A percentile compares a stretch with the other conserved stretches of the same genome.
Evolutionary conservation across 2,888 invertebrate genomes (phyloP).

Genomic region (Drosophila neotestacea): DNA sequence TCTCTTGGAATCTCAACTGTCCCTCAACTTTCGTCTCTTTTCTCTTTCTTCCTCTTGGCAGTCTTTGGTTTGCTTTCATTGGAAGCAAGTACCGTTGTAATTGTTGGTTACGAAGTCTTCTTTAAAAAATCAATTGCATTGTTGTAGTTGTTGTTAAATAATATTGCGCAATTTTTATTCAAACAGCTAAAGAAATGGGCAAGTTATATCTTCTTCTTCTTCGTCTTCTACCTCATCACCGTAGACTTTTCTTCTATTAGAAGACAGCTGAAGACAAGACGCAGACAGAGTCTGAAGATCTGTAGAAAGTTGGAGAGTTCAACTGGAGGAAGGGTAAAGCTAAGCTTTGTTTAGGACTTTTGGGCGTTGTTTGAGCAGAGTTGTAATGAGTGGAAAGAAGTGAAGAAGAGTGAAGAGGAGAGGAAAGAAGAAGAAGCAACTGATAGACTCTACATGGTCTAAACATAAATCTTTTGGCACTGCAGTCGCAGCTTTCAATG

Average conservation of each 20-base stretch:
- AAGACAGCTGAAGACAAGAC: slow-evolving; percentile 40
- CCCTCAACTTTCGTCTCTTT: slow-evolving; percentile 4
- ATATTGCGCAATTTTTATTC: slow-evolving; percentile 80
- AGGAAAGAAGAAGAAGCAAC: not conserved
- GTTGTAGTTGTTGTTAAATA: slow-evolving; percentile 66
- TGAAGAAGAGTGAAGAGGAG: not conserved
- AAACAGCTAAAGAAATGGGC: slow-evolving; percentile 50
- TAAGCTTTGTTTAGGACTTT: slow-evolving; percentile 36
- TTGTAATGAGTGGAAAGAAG: slow-evolving; percentile 5
- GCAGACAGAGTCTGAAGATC: slow-evolving; percentile 20
- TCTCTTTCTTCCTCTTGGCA: not conserved
- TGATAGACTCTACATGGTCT: slow-evolving; percentile 1
- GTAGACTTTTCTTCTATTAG: slow-evolving; percentile 2
- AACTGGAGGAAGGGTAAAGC: not conserved
- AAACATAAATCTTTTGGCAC: slow-evolving; percentile 14
- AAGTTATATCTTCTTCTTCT: slow-evolving; percentile 12
- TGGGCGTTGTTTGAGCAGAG: slow-evolving; percentile 32
- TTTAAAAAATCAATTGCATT: slow-evolving; percentile 56
- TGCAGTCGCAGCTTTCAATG: slow-evolving; percentile 9
- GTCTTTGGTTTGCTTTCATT: slow-evolving; percentile 58
- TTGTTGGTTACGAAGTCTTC: slow-evolving; percentile 59
- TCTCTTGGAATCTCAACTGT: slow-evolving; percentile 35
- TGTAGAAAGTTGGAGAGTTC: slow-evolving; percentile 19
- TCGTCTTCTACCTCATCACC: slow-evolving; percentile 5
- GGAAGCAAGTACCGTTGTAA: slow-evolving; percentile 74